A percentile compares a stretch with the other conserved stretches of the same genome.
Conservation (phyloP, 1,140 invertebrate species). For the Macrocentrus cingulum region DNA sequence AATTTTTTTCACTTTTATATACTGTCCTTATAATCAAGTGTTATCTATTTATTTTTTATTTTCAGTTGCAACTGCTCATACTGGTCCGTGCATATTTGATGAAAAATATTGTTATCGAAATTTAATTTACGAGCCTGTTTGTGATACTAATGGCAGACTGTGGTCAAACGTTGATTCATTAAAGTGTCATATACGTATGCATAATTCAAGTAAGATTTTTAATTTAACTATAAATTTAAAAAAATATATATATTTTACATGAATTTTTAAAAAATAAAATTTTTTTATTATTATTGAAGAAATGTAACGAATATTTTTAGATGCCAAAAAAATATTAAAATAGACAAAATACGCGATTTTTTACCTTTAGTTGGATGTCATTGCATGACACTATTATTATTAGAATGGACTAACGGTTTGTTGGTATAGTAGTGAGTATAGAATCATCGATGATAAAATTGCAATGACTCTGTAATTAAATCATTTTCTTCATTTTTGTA, state of each 20-base stretch:
- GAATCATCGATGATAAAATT: no score
- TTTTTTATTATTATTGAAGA: not conserved
- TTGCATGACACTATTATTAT: no score
- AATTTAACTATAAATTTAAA: conserved; percentile 24
- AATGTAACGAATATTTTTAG: no score
- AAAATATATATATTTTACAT: conserved; percentile 3
- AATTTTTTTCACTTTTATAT: not conserved
- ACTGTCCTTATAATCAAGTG: not conserved
- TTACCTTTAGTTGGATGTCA: no score
- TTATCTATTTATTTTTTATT: conserved; percentile 20
- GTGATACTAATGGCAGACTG: conserved; percentile 41
- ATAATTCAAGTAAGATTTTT: conserved; percentile 18
- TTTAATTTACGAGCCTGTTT: conserved; percentile 41
- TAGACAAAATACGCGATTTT: no score
- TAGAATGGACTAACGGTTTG: no score
- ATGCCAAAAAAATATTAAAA: no score
- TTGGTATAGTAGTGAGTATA: no score
- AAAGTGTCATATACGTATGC: conserved; percentile 34
- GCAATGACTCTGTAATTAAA: no score
- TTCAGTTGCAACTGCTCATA: conserved; percentile 28
- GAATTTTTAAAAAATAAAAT: not conserved
- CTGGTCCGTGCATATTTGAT: conserved; percentile 30
- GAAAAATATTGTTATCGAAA: conserved; percentile 31
- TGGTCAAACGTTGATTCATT: conserved; percentile 43
- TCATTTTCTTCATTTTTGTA: no score